These are phyloP conservation scores for Rotaria macrura DNA, from an alignment of 2,888 invertebrate species.

Conservation along the genomic window DNA sequence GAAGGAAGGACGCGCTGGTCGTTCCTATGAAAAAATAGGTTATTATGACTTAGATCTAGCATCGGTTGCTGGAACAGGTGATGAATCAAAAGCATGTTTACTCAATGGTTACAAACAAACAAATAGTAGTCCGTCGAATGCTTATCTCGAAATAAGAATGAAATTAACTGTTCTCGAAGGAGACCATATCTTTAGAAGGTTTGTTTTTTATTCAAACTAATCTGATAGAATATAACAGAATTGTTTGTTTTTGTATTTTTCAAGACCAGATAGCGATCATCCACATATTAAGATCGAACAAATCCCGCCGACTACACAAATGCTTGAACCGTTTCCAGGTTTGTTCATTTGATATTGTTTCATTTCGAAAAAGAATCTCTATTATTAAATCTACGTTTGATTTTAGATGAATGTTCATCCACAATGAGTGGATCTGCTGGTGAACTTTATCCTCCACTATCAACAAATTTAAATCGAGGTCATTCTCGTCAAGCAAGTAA, in stretches of 20 bases:
- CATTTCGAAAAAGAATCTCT: neutral
- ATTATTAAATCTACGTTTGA: too few species aligned
- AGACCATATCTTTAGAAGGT: neutral
- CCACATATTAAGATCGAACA: neutral
- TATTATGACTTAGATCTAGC: slow-evolving; percentile 93
- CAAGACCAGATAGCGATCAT: neutral
- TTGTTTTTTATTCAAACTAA: too few species aligned
- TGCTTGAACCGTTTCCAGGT: neutral
- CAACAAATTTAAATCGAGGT: neutral
- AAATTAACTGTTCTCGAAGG: neutral
- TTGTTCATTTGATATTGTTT: neutral
- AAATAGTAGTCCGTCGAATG: neutral
- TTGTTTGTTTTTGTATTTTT: too few species aligned
- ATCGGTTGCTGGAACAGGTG: slow-evolving; percentile 60
- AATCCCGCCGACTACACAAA: neutral
- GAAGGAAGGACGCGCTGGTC: slow-evolving; percentile 64
- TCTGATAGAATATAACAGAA: too few species aligned
- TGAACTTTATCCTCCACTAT: neutral
- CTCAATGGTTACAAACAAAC: neutral
- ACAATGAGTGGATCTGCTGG: neutral
- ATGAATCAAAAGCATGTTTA: slow-evolving; percentile 8
- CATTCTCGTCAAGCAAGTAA: slow-evolving; percentile 21
- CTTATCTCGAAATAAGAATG: neutral
- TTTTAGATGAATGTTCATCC: neutral
- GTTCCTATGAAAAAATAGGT: slow-evolving; percentile 83